Evolutionary conservation across 2,797 vertebrate species (phyloP), one percentile per base, ranked within the genome.

Genomic region (Sciurus vulgaris): DNA sequence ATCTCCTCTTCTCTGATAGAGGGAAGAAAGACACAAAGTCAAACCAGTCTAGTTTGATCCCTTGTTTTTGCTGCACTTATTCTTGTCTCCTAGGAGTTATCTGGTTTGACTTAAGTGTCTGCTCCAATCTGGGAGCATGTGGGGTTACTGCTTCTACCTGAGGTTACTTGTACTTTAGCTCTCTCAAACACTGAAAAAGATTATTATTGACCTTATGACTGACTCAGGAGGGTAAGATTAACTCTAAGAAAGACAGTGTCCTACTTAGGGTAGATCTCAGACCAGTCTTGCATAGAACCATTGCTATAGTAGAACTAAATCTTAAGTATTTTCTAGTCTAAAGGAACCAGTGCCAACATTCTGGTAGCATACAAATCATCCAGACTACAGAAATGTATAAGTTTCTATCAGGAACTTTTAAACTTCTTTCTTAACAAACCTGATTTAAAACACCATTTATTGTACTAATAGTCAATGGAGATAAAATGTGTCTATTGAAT

Each of bases 401-500:
- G 15, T 85, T 95, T 91, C 76, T 92, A 24, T 87, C 38, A 47
- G 67, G 86, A 96, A 85, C 79, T 82, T 49, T 67, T 85, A 91
- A 87, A 67, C 41, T 41, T 76, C 38, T 77, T 92, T 59, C 44
- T 26, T 85, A 73, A 77, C 67, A 87, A 85, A 24, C 35, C 85
- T 78, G 5, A 93, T 92, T 84, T 85, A 90, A 93, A 93, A 69
- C 41, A 88, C 33, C 72, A 11, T 79, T 70, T 93, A 63, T 49
- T 67, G 9, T 90, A 54, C 63, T n/a, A 69, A 73, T 47, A 97
- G 74, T 92, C 69, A 84, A n/a, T 83, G 65, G 63, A 91, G 22
- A 86, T 89, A 70, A 73, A 91, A 92, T 95, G 54, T 67, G 28
- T 93, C 85, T 86, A 15, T 24, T 65, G 51, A 94, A 83, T 95